Base-by-base conservation (phyloP, 2,113 vertebrate species). In the Halcyon malimbica region DNA sequence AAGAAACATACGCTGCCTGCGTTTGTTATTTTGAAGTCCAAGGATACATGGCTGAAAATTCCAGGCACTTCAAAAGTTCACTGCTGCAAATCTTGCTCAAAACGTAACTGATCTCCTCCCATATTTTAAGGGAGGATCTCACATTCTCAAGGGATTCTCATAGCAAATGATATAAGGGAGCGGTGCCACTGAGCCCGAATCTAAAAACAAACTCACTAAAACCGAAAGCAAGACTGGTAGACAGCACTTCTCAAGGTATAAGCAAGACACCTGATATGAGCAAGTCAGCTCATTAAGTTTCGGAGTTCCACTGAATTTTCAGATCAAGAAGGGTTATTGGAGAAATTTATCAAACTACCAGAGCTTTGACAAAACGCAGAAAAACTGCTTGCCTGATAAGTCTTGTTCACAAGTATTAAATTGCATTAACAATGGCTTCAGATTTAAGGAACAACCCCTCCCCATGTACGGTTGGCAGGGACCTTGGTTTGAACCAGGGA, bases 1-100 rank as follows among this genome's bases (percentile, higher is more conserved):
- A 93, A 79, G 64, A 57, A 90, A 82, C 90, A 74, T 24, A 54
- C 31, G 42, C 77, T 48, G 57, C 76, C 68, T 41, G 44, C 51
- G 50, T 56, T 71, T 70, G 70, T 60, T 62, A 90, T 53, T 24
- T 31, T 31, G 53, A 92, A 96, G 74, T 64, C 85, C 59, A 83
- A 63, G 37, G 63, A 91, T 53, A 89, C 24, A 11, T 2, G 59
- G 67, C 46, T 90, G 62, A 89, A 92, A 90, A 87, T 76, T 92
- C 48, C 54, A 91, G 37, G 17, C 39, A 48, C 70, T 35, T 77
- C 8, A 67, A 13, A 68, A 53, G 46, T 78, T 67, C 57, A 77
- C 50, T 77, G 62, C 54, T 56, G 37, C 60, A 75, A 75, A 68
- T 83, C 91, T 77, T 81, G 44, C 25, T 85, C n/a, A 62, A 76